phyloP scores from a whole-genome alignment of 2,888 invertebrate genomes.

The Thumatha senex region DNA sequence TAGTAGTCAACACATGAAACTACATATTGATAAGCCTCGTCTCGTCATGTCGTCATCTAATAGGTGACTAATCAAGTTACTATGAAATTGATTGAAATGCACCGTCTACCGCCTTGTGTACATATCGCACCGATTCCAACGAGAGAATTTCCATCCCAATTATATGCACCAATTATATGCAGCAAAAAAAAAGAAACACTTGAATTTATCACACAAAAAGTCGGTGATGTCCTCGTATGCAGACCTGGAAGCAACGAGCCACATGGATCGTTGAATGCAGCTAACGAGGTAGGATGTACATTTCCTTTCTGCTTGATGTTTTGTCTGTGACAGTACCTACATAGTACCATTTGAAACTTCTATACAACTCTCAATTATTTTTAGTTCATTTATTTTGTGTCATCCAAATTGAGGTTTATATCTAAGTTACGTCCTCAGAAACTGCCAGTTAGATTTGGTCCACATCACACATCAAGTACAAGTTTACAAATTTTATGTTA shows the following conservation, averaged over 20 bases:
- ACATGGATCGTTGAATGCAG: constrained; percentile 53
- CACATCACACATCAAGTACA: too few relatives aligned
- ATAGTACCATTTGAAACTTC: background rate
- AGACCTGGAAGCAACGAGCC: constrained; percentile 42
- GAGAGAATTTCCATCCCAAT: constrained; percentile 8
- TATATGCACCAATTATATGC: constrained; percentile 15
- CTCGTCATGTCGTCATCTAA: too few relatives aligned
- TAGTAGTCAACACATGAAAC: too few relatives aligned
- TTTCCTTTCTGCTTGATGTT: constrained; percentile 43
- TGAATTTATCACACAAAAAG: constrained; percentile 50
- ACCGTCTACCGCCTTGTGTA: too few relatives aligned
- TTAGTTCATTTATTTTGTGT: too few relatives aligned
- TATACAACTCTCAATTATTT: too few relatives aligned
- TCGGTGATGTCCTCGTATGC: constrained; percentile 38
- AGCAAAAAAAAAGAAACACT: constrained; percentile 40
- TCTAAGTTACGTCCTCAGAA: too few relatives aligned
- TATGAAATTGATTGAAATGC: background rate
- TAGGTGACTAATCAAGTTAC: too few relatives aligned
- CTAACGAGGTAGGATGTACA: constrained; percentile 59
- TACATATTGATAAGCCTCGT: too few relatives aligned
- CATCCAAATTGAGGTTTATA: too few relatives aligned
- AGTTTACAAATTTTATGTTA: too few relatives aligned
- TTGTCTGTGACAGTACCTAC: constrained; percentile 37
- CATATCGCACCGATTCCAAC: background rate
- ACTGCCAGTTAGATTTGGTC: too few relatives aligned